Percentiles rank a stretch among this genome's conserved stretches.
These are phyloP conservation scores for Drosophila recens DNA, from an alignment of 2,888 invertebrate genomes.

Conservation along the genomic window DNA sequence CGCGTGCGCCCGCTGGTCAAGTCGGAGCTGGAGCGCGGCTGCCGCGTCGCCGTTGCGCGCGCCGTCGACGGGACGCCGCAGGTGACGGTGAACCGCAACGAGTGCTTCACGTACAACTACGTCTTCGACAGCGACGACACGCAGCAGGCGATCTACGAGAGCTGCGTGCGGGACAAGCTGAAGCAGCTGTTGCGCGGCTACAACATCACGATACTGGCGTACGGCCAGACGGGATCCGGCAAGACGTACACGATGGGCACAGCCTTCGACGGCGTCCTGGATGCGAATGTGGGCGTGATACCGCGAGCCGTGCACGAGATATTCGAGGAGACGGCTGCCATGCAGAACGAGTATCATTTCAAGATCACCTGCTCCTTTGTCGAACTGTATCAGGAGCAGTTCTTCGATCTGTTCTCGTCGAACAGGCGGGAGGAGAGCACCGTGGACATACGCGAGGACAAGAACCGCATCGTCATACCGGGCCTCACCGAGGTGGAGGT, in stretches of 20 bases:
- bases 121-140: slow-evolving; percentile 90
- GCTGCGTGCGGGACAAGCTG: slow-evolving; percentile 90
- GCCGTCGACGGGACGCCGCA: slow-evolving; percentile 88
- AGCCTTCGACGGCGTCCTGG: slow-evolving; percentile 88
- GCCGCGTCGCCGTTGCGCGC: slow-evolving; percentile 90
- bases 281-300: slow-evolving; percentile 92
- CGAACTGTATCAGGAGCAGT: slow-evolving; percentile 95
- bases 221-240: slow-evolving; percentile 97
- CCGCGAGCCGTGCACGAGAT: slow-evolving; percentile 94
- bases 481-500: slow-evolving; percentile 88
- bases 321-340: slow-evolving; percentile 88
- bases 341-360: slow-evolving; percentile 87
- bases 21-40: slow-evolving; percentile 91
- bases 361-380: slow-evolving; percentile 92
- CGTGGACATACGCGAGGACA: slow-evolving; percentile 93
- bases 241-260: slow-evolving; percentile 98
- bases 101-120: slow-evolving; percentile 93
- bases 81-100: slow-evolving; percentile 89
- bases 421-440: slow-evolving; percentile 89
- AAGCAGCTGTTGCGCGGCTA: slow-evolving; percentile 94
- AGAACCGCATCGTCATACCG: slow-evolving; percentile 88
- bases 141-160: slow-evolving; percentile 91
- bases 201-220: slow-evolving; percentile 96
- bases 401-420: slow-evolving; percentile 92
- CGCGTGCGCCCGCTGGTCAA: slow-evolving; percentile 92